Conservation (phyloP, 1,140 invertebrate genomes). For the Bacillus rossius region DNA sequence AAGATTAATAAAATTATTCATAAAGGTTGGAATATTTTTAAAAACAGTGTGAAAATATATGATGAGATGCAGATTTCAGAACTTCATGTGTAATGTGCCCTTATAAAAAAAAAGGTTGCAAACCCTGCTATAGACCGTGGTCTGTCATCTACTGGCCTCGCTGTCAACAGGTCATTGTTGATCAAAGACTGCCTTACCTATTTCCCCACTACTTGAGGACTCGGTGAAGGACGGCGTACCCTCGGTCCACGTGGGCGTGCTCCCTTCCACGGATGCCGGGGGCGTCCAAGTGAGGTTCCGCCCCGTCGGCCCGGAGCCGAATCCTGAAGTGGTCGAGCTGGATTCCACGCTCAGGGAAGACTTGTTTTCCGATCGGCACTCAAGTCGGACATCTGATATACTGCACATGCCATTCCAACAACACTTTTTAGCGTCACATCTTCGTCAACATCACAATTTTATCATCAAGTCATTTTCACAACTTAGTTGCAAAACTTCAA, state of each 20-base stretch:
- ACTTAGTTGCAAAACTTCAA: too few species aligned
- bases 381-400: conserved; percentile 51
- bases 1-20: too few species aligned
- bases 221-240: conserved; percentile 96
- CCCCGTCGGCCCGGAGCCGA: conserved; percentile 45
- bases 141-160: too few species aligned
- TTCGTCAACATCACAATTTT: too few species aligned
- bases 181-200: conserved; percentile 50
- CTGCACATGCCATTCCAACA: conserved; percentile 31
- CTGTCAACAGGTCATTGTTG: neutral
- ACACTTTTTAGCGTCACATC: neutral
- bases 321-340: conserved; percentile 39
- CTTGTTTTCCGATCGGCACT: conserved; percentile 54
- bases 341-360: conserved; percentile 66
- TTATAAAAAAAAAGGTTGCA: too few species aligned
- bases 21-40: too few species aligned
- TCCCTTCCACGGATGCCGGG: conserved; percentile 82
- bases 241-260: conserved; percentile 97
- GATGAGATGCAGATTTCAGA: too few species aligned
- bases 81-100: too few species aligned
- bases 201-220: conserved; percentile 88
- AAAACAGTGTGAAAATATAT: too few species aligned
- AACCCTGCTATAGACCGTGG: too few species aligned
- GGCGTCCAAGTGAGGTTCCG: conserved; percentile 73
- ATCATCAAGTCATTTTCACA: too few species aligned